Evolutionary conservation across 2,797 vertebrate species (phyloP).

Genomic region (Trematomus bernacchii): DNA sequence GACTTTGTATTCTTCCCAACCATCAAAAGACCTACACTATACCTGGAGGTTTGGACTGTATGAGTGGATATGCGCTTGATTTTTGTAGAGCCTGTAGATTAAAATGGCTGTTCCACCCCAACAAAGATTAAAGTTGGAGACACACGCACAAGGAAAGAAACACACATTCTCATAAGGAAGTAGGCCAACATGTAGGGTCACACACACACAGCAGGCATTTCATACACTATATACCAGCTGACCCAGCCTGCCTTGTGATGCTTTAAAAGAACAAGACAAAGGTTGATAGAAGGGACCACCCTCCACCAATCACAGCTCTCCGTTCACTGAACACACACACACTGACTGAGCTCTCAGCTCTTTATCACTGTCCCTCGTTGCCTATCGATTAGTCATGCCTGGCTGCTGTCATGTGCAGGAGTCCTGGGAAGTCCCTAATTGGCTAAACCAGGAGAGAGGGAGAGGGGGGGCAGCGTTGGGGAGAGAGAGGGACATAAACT

Average conservation of each 20-base stretch:
- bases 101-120: conserved; percentile 6
- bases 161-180: conserved; percentile 46
- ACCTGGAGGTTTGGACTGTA: conserved; percentile 3
- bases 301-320: conserved; percentile 68
- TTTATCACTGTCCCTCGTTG: conserved; percentile 69
- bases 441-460: conserved; percentile 75
- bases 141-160: conserved; percentile 16
- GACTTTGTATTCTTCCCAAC: conserved; percentile 2
- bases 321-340: conserved; percentile 19
- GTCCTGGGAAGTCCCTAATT: conserved; percentile 89
- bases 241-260: conserved; percentile 59
- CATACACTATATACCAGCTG: conserved; percentile 56
- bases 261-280: conserved; percentile 74
- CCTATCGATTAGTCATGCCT: conserved; percentile 92
- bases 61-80: conserved; percentile 1
- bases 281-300: conserved; percentile 64
- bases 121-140: conserved; percentile 10
- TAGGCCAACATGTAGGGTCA: conserved; percentile 63
- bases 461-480: conserved; percentile 43
- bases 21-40: not conserved
- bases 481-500: conserved; percentile 54
- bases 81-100: conserved; percentile 1
- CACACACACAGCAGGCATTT: conserved; percentile 41
- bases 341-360: conserved; percentile 50
- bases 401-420: conserved; percentile 87